Base-by-base conservation (phyloP, 2,113 vertebrate species). In the Meles meles region DNA sequence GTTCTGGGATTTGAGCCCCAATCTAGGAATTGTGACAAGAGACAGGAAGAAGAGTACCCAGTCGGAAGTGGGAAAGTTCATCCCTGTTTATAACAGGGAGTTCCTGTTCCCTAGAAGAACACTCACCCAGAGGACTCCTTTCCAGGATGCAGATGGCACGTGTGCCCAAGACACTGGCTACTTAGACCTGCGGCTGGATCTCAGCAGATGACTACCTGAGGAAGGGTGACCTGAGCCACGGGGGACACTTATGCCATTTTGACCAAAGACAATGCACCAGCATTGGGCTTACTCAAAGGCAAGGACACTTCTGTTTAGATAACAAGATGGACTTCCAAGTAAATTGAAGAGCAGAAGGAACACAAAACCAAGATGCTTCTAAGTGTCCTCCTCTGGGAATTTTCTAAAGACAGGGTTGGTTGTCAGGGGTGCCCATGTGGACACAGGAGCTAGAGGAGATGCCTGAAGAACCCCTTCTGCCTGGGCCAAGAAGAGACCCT, bases 231-330 rank as follows among this genome's bases (percentile, higher is more conserved):
- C n/a, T 27, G 6, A 14, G 20, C 31, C 23, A 5, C 0, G 20
- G 37, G 17, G 47, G 37, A 57, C 3, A 1, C 1, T 0, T 2
- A 18, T 31, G 39, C n/a, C 15, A 5, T 47, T 83, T 42, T 2
- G 39, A 59, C 14, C 21, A 6, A 63, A 76, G 15, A 25, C 27
- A 25, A 11, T 0, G 0, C 6, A 5, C 4, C 49, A 31, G 74
- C 63, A 80, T 23, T 25, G 34, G 57, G 4, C 7, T 8, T 11
- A 18, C 23, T 4, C 20, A 13, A 85, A 74, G 37, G 59, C 79
- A 74, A 44, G 42, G 13, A 1, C 7, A 12, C 37, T 34, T 71
- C 25, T 31, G 27, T 39, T 14, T n/a, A 65, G 79, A 67, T 42
- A 31, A 13, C 10, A 47, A 55, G 37, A 80, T 52, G 57, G 44